These are phyloP conservation scores for Nicator chloris DNA, from an alignment of 2,113 vertebrate genomes.

Conservation along the genomic window DNA sequence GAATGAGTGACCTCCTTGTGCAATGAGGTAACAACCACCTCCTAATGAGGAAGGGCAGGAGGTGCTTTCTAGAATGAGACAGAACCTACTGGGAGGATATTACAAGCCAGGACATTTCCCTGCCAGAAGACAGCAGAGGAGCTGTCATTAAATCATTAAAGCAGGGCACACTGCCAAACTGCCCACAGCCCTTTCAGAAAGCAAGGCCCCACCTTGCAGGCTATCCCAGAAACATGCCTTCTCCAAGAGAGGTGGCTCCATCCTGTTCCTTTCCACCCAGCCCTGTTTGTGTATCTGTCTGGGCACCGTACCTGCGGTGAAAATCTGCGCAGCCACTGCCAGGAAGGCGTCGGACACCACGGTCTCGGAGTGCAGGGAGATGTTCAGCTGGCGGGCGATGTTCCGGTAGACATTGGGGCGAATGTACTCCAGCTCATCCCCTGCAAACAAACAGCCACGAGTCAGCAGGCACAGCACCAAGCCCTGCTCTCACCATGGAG, in stretches of 20 bases:
- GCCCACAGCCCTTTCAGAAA: not conserved
- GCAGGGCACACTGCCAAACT: not conserved
- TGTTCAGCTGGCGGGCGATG: constrained; percentile 88
- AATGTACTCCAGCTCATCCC: constrained; percentile 94
- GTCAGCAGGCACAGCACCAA: not conserved
- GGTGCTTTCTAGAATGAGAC: not conserved
- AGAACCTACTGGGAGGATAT: not conserved
- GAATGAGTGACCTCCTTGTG: constrained; percentile 2
- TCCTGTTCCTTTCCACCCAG: not conserved
- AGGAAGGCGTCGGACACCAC: constrained; percentile 92
- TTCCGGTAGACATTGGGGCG: constrained; percentile 91
- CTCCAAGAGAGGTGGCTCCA: not conserved
- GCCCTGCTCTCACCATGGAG: fast-evolving
- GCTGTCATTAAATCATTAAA: not conserved
- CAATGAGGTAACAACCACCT: not conserved
- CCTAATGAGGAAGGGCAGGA: not conserved
- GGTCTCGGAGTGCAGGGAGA: constrained; percentile 85
- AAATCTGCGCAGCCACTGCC: constrained; percentile 92
- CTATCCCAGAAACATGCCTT: not conserved
- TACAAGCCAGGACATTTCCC: not conserved
- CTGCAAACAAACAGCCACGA: constrained; percentile 64
- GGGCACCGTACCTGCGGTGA: constrained; percentile 83
- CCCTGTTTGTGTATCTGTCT: not conserved
- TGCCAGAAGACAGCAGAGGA: not conserved
- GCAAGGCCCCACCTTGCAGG: not conserved